Base-by-base conservation (phyloP, 2,888 invertebrate species). In the Agriopis leucophaearia region DNA sequence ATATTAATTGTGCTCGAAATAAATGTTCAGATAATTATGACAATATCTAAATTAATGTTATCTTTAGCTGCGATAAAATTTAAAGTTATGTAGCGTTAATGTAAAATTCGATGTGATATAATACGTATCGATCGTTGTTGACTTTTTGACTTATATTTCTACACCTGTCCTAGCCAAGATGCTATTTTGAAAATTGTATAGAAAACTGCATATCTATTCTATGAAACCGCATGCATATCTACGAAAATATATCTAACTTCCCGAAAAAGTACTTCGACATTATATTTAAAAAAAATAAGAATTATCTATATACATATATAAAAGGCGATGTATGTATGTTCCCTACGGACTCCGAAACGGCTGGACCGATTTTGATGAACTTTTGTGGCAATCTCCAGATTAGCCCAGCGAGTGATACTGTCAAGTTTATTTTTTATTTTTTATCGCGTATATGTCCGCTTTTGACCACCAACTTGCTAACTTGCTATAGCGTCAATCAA, bases 91-190 rank as follows among this genome's bases (percentile, higher is more conserved):
- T 71, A 71, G 71, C 42, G 15, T 67, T 74, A 74, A 62, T 72
- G 70, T 80, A 82, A 82, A 72, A 76, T 77, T 84, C 64, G 77
- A 86, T 86, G 84, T 87, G 85, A 87, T 85, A 87, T 85, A 84
- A 77, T 75, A 69, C 75, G 70, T 74, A 71, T 63, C 48, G 40
- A 76, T 69, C 78, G 77, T 76, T 76, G 72, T 84, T 86, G 81
- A 74, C 72, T 78, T 80, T 82, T 80, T 77, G 66, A 71, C 62
- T 71, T 61, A 65, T 69, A 70, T 69, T 65, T 54, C 60, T 60
- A 69, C 48, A 65, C 47, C 35, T 70, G 54, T 45, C 57, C 52
- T 63, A 65, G 45, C 40, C 40, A 13, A 54, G 42, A 59, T 51
- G 16, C 40, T 61, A 64, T 59, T 40, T 45, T 54, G 42, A 54